A percentile compares a stretch with the other conserved stretches of the same genome.
Evolutionary conservation across 2,113 vertebrate species (phyloP).

Genomic region (Hemiscyllium ocellatum): DNA sequence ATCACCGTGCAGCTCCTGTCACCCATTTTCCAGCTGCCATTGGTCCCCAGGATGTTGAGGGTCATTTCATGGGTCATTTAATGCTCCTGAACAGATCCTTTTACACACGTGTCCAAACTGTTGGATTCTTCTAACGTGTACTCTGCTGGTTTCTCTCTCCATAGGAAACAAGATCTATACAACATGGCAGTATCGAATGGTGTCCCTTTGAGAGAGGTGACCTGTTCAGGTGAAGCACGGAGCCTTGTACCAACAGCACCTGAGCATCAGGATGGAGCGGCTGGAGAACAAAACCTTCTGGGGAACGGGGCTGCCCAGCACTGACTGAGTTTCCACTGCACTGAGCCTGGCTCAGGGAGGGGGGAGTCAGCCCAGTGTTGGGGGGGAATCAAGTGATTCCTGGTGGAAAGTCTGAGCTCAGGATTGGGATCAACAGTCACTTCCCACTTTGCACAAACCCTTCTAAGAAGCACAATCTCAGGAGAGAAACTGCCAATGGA

Average conservation of each 20-base stretch:
- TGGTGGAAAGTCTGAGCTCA: too few species aligned
- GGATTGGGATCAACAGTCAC: too few species aligned
- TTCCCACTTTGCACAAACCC: too few species aligned
- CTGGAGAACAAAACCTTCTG: neutral
- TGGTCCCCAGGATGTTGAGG: neutral
- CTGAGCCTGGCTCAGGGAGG: neutral
- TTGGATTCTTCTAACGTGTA: neutral
- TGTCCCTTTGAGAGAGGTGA: neutral
- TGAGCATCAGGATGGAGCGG: neutral
- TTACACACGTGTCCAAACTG: neutral
- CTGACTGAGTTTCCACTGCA: neutral
- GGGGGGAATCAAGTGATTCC: too few species aligned
- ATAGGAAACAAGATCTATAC: neutral
- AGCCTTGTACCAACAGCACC: too few species aligned
- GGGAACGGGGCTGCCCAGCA: neutral
- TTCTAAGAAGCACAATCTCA: too few species aligned
- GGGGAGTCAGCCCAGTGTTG: too few species aligned
- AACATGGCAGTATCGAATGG: neutral
- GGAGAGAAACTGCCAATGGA: too few species aligned
- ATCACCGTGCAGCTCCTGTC: too few species aligned
- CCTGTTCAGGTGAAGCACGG: neutral
- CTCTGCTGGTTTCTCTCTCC: neutral
- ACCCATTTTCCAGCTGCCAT: too few species aligned
- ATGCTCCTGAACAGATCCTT: neutral
- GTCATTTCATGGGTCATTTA: neutral